Conservation (phyloP, 2,797 vertebrate genomes). For the Natrix natrix region DNA sequence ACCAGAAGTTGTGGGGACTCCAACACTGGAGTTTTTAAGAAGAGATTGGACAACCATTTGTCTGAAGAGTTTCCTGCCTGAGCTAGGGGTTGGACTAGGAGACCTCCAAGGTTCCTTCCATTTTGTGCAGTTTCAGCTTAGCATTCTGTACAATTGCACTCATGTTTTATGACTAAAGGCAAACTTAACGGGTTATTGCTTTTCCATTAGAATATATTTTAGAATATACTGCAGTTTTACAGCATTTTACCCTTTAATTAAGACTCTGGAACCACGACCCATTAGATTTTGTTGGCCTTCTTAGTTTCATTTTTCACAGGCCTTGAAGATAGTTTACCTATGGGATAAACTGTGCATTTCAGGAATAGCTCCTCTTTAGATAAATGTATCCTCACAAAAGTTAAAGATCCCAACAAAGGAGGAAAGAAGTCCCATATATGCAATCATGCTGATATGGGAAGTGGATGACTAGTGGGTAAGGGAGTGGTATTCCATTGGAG, state of each 20-base stretch:
- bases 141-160: neutral
- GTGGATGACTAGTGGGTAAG: neutral
- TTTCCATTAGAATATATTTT: neutral
- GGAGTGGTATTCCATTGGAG: neutral
- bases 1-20: neutral
- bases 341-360: neutral
- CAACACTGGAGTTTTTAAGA: neutral
- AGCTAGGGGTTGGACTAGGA: neutral
- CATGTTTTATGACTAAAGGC: neutral
- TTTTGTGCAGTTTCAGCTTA: neutral
- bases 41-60: neutral
- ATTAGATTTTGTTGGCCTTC: neutral
- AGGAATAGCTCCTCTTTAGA: neutral
- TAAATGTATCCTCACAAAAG: neutral
- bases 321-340: neutral
- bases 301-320: neutral
- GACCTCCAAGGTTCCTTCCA: neutral
- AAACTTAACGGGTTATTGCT: neutral
- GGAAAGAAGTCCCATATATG: neutral
- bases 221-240: neutral
- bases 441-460: neutral
- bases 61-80: neutral
- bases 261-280: neutral
- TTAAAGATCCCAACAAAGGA: neutral
- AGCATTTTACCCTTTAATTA: neutral